Percentiles rank a stretch among this genome's conserved stretches.
These are phyloP conservation scores for Diplolepis rosae DNA, from an alignment of 2,888 invertebrate species.

Conservation along the genomic window DNA sequence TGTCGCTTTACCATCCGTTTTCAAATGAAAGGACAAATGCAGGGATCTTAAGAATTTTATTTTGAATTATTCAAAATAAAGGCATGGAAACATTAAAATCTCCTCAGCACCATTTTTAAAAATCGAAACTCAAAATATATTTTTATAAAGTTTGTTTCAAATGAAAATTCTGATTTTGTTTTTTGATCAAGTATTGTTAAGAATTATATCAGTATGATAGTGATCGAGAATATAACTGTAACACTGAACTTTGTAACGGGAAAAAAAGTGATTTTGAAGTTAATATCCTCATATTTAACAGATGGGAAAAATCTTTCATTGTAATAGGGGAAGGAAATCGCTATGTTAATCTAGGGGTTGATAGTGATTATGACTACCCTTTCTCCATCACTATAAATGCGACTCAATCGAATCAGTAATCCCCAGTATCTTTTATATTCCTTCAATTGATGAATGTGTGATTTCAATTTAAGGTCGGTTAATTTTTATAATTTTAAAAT, in stretches of 20 bases:
- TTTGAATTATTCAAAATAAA: neutral
- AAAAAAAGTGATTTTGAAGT: neutral
- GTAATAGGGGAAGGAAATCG: neutral
- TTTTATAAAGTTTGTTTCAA: too few species aligned
- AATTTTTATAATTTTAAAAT: too few species aligned
- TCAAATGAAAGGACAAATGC: neutral
- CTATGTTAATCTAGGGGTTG: constrained; percentile 36
- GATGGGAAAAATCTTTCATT: neutral
- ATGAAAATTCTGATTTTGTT: too few species aligned
- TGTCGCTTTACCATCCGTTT: constrained; percentile 1
- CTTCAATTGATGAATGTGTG: neutral
- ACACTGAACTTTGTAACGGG: too few species aligned
- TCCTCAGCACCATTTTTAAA: too few species aligned
- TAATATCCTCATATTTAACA: neutral
- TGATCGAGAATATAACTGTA: too few species aligned
- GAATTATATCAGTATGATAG: too few species aligned
- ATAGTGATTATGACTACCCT: constrained; percentile 67
- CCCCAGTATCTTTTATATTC: constrained; percentile 13
- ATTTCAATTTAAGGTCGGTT: neutral
- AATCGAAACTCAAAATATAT: too few species aligned
- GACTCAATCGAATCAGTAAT: constrained; percentile 24
- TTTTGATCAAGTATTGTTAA: too few species aligned
- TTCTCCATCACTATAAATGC: constrained; percentile 37
- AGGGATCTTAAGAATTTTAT: neutral
- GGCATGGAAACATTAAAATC: too few species aligned